A percentile compares a stretch with the other conserved stretches of the same genome.
Evolutionary conservation across 35 echinoderm and acorn worm genomes (phyloP).

Genomic region (Chiridota heheva): DNA sequence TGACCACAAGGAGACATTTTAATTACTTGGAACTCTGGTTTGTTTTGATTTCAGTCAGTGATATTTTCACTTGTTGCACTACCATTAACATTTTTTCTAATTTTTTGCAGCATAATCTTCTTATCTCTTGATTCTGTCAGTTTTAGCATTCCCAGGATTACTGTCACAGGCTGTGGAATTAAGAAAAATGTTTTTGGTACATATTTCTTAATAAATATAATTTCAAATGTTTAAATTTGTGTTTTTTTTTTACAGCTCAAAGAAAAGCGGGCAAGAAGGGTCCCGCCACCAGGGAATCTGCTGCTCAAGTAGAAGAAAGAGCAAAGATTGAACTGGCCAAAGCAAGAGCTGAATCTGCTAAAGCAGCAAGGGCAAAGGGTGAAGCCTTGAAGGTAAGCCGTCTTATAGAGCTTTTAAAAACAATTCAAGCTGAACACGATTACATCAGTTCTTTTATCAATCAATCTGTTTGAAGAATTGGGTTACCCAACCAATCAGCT

Average conservation of each 20-base stretch:
- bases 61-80: too few relatives aligned
- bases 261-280: conserved; percentile 96
- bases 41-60: too few relatives aligned
- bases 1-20: too few relatives aligned
- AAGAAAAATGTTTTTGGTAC: not conserved
- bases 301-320: conserved; percentile 87
- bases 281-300: conserved; percentile 75
- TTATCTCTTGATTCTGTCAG: too few relatives aligned
- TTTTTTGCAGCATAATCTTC: too few relatives aligned
- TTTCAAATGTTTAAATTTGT: not conserved
- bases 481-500: not conserved
- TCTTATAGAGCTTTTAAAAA: not conserved
- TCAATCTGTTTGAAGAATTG: not conserved
- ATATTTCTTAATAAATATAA: not conserved
- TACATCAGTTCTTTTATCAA: not conserved
- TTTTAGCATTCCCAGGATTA: too few relatives aligned
- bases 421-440: not conserved
- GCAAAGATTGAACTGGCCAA: conserved; percentile 58
- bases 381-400: conserved; percentile 83
- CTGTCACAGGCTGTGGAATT: not conserved
- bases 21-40: too few relatives aligned
- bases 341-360: conserved; percentile 33
- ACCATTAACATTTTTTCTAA: too few relatives aligned
- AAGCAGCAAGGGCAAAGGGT: conserved; percentile 78
- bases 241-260: conserved; percentile 60